phyloP scores from a whole-genome alignment of 1,140 invertebrate genomes.

The Scaptomyza graminum region DNA sequence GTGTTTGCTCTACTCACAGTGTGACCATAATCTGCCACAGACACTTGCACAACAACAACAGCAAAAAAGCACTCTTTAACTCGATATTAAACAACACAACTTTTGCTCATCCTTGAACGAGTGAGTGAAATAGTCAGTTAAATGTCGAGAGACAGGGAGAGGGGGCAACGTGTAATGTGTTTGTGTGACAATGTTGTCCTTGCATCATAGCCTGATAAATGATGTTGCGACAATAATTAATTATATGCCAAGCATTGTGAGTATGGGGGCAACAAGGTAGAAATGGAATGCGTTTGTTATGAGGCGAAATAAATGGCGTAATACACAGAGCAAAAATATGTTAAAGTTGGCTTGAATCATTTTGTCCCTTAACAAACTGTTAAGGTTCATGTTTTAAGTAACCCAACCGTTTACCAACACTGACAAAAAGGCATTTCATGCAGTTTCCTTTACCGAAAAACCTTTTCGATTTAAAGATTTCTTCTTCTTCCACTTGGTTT shows the following conservation, averaged over 20 bases:
- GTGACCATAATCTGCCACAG: conserved; percentile 78
- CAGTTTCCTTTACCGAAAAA: no score
- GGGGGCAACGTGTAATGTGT: conserved; percentile 3
- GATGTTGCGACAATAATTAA: conserved; percentile 82
- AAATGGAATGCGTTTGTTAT: neutral
- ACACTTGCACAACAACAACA: conserved; percentile 62
- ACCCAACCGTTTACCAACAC: no score
- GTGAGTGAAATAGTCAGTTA: conserved; percentile 27
- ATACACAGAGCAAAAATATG: neutral
- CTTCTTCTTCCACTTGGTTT: neutral
- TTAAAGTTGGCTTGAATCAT: neutral
- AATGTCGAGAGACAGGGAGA: conserved; percentile 46
- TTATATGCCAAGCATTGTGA: conserved; percentile 51
- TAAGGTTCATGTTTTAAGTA: no score
- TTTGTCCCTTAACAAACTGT: no score
- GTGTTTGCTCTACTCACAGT: conserved; percentile 75
- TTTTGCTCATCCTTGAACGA: no score
- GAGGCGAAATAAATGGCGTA: neutral
- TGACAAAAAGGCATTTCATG: no score
- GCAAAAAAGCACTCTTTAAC: conserved; percentile 33
- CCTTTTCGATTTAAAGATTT: no score
- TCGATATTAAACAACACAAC: conserved; percentile 30
- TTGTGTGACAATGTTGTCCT: conserved; percentile 57
- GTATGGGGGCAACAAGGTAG: neutral
- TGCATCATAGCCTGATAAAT: conserved; percentile 76